A percentile compares a stretch with the other conserved stretches of the same genome.
phyloP scores from a whole-genome alignment of 2,888 invertebrate species.

The Kuschelorhynchus macadamiae region DNA sequence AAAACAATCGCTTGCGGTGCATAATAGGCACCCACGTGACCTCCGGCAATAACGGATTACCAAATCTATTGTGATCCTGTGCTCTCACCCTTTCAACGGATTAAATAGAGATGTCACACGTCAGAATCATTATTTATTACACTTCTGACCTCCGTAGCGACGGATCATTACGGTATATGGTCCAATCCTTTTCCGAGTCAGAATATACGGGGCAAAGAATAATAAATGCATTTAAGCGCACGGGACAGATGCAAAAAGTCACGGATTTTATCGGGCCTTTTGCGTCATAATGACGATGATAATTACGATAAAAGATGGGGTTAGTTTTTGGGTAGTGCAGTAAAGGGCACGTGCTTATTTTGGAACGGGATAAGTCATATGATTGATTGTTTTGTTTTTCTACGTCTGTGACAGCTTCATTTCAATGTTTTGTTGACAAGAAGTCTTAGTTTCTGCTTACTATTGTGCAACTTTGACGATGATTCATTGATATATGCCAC shows the following conservation, averaged over 20 bases:
- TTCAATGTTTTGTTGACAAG: slow-evolving; percentile 16
- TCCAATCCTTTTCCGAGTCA: slow-evolving; percentile 37
- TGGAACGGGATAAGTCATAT: slow-evolving; percentile 23
- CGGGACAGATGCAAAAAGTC: slow-evolving; percentile 57
- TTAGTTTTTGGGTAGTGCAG: slow-evolving; percentile 34
- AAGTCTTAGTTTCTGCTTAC: no score
- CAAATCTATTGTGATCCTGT: slow-evolving; percentile 39
- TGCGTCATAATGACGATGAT: slow-evolving; percentile 56
- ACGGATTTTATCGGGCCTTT: slow-evolving; percentile 57
- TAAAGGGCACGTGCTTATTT: slow-evolving; percentile 35
- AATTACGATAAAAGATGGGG: slow-evolving; percentile 53
- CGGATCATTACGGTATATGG: slow-evolving; percentile 43
- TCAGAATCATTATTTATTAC: slow-evolving; percentile 51
- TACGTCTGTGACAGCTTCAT: not conserved
- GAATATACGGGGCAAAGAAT: slow-evolving; percentile 31
- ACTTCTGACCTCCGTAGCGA: slow-evolving; percentile 36
- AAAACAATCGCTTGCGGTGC: slow-evolving; percentile 47
- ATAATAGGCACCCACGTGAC: slow-evolving; percentile 47
- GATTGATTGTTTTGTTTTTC: slow-evolving; percentile 45
- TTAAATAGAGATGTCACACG: slow-evolving; percentile 53
- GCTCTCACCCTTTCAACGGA: slow-evolving; percentile 48
- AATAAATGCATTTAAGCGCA: slow-evolving; percentile 38
- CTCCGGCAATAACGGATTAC: slow-evolving; percentile 46
- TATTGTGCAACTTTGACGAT: no score
- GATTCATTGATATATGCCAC: no score